phyloP scores from a whole-genome alignment of 2,113 vertebrate genomes.

The Tenebrosternarchus preto region DNA sequence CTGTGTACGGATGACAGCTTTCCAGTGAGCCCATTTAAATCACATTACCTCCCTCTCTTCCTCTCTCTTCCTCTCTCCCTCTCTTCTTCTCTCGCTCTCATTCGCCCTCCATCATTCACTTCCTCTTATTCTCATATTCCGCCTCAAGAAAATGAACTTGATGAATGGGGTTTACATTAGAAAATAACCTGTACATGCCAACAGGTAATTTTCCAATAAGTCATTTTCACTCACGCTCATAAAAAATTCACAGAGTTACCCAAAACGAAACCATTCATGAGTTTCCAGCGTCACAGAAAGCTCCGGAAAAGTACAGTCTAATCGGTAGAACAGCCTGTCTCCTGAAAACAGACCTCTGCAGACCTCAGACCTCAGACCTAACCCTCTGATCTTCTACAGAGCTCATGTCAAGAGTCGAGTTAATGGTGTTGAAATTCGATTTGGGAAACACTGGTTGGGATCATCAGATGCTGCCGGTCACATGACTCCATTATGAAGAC shows the following conservation, averaged over 20 bases:
- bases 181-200: slow-evolving; percentile 23
- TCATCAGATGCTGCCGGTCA: slow-evolving; percentile 46
- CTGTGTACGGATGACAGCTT: slow-evolving; percentile 21
- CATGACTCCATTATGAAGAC: slow-evolving; percentile 62
- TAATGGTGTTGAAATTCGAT: slow-evolving; percentile 38
- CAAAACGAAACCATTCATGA: slow-evolving; percentile 40
- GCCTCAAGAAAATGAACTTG: slow-evolving; percentile 47
- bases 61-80: neutral
- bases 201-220: slow-evolving; percentile 30
- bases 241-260: slow-evolving; percentile 42
- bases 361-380: too few species aligned
- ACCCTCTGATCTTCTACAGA: neutral
- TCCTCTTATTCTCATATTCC: neutral
- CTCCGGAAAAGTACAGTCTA: slow-evolving; percentile 4
- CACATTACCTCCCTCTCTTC: slow-evolving; percentile 3
- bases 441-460: slow-evolving; percentile 35
- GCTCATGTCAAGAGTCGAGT: slow-evolving; percentile 18
- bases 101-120: slow-evolving; percentile 3
- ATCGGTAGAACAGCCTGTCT: neutral
- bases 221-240: slow-evolving; percentile 26
- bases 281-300: neutral
- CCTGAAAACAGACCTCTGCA: neutral
- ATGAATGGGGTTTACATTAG: slow-evolving; percentile 37
- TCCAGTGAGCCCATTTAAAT: slow-evolving; percentile 14
- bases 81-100: too few species aligned